phyloP scores from a whole-genome alignment of 1,140 invertebrate species.

The Ceratina australensis region DNA sequence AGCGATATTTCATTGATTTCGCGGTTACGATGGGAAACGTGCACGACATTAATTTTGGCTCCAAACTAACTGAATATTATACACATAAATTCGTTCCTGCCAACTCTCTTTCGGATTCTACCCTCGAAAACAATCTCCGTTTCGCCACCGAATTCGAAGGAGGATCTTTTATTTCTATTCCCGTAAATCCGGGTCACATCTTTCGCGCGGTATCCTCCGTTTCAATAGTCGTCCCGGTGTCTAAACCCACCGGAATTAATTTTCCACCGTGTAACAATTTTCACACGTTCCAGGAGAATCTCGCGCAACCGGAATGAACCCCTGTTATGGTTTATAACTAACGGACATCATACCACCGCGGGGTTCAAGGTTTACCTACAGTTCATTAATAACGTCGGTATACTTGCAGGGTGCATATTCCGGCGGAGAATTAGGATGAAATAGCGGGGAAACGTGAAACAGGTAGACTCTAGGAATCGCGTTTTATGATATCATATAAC shows the following conservation, averaged over 20 bases:
- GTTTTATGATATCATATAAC: too few relatives aligned
- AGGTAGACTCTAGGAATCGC: background rate
- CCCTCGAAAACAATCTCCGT: background rate
- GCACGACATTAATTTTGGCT: background rate
- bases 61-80: background rate
- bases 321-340: background rate
- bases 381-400: background rate
- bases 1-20: background rate
- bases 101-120: background rate
- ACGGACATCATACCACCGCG: background rate
- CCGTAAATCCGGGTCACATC: background rate
- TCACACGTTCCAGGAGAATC: background rate
- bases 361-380: background rate
- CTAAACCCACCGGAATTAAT: slow-evolving; percentile 2
- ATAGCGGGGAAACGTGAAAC: background rate
- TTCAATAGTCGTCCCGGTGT: background rate
- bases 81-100: background rate
- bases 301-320: background rate
- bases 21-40: background rate
- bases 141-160: background rate
- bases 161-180: background rate
- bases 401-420: background rate
- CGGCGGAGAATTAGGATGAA: background rate
- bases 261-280: background rate
- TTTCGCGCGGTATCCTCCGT: background rate